Percentiles rank a stretch among this genome's conserved stretches.
Evolutionary conservation across 2,113 vertebrate species (phyloP).

Genomic region (Corydoras maculifer): DNA sequence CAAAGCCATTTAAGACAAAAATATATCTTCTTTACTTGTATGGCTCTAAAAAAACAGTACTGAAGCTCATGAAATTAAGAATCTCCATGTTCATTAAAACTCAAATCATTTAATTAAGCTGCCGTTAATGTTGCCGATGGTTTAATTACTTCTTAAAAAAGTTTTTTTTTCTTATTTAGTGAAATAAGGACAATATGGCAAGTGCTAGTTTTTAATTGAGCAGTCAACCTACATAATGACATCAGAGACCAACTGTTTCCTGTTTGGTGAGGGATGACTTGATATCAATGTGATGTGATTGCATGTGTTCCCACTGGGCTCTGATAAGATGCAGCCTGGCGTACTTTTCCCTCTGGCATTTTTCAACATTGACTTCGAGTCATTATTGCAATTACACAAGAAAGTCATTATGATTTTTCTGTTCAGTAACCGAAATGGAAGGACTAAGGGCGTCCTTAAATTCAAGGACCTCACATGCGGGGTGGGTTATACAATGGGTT

Average conservation of each 20-base stretch:
- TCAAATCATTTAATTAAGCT: conserved; percentile 61
- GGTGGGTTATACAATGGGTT: no score
- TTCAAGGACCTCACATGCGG: no score
- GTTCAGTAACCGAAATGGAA: not conserved
- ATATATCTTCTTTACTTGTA: not conserved
- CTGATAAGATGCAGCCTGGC: not conserved
- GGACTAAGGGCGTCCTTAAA: not conserved
- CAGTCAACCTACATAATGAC: conserved; percentile 25
- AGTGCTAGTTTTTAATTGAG: conserved; percentile 32
- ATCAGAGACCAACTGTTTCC: conserved; percentile 29
- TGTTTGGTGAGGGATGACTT: conserved; percentile 16
- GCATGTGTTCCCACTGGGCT: not conserved
- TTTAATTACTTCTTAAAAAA: conserved; percentile 67
- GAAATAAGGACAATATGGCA: conserved; percentile 48
- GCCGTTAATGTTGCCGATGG: conserved; percentile 59
- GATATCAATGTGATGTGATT: conserved; percentile 23
- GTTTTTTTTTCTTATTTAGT: conserved; percentile 57
- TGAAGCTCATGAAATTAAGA: not conserved
- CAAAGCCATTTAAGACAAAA: not conserved
- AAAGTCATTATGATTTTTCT: not conserved
- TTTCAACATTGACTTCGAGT: not conserved
- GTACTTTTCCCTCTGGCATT: not conserved
- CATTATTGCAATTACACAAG: not conserved
- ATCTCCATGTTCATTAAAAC: conserved; percentile 26
- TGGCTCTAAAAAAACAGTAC: not conserved